These are phyloP conservation scores for Eilema caniola DNA, from an alignment of 2,888 invertebrate species.

Conservation along the genomic window DNA sequence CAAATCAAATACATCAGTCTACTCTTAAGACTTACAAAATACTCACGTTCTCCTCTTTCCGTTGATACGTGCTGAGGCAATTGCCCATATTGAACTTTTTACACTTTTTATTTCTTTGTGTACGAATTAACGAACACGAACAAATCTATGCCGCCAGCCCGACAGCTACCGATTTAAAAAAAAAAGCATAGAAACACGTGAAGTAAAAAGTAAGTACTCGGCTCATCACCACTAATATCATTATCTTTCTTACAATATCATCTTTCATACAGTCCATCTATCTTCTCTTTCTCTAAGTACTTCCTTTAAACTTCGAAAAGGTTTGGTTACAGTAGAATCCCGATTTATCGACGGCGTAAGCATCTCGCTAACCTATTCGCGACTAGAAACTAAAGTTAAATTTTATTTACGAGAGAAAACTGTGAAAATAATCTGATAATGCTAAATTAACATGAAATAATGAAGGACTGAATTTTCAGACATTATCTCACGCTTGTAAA, in stretches of 20 bases:
- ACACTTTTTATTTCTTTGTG: not conserved
- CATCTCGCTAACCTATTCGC: not conserved
- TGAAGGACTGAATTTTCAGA: not conserved
- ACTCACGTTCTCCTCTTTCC: not conserved
- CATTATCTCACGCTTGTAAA: too few relatives aligned
- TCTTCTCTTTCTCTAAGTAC: not conserved
- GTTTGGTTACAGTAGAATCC: not conserved
- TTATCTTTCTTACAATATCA: not conserved
- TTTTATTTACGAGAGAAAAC: not conserved
- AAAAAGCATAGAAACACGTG: not conserved
- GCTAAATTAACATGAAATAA: not conserved
- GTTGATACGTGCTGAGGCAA: not conserved
- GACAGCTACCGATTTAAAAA: not conserved
- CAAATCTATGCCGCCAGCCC: not conserved
- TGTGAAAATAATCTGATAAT: too few relatives aligned
- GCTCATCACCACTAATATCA: not conserved
- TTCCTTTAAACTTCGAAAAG: too few relatives aligned
- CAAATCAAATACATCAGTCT: too few relatives aligned
- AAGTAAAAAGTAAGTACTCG: not conserved
- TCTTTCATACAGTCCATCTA: not conserved
- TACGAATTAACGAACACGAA: not conserved
- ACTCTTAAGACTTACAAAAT: not conserved
- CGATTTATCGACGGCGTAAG: not conserved
- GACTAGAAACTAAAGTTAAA: not conserved
- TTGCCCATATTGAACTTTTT: not conserved